Conservation (phyloP, 2,113 vertebrate species). For the Parus major region DNA sequence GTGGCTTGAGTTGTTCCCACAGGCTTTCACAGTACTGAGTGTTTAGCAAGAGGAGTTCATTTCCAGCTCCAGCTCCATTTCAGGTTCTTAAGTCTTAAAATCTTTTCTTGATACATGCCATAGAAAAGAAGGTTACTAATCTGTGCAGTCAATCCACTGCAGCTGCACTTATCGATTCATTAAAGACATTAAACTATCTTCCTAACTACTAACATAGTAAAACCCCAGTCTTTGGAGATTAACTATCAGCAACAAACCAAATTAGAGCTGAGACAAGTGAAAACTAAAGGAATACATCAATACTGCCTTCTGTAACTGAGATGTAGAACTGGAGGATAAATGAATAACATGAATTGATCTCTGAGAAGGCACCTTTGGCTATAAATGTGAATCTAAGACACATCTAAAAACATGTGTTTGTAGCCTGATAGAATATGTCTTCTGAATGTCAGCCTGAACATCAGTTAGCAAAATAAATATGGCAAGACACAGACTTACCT, state of each 20-base stretch:
- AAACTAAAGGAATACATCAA: neutral
- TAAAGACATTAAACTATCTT: slow-evolving; percentile 24
- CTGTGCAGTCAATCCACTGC: neutral
- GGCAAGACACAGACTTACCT: neutral
- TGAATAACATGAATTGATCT: neutral
- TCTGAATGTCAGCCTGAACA: neutral
- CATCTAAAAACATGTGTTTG: neutral
- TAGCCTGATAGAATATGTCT: neutral
- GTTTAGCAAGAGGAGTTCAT: neutral
- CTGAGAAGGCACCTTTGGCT: neutral
- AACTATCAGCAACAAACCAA: neutral
- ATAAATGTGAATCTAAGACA: neutral
- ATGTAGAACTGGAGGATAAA: neutral
- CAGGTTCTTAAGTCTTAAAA: slow-evolving; percentile 1
- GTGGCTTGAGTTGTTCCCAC: neutral
- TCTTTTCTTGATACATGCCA: neutral
- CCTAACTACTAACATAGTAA: neutral
- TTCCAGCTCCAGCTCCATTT: neutral
- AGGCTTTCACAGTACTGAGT: neutral
- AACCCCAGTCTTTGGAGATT: neutral
- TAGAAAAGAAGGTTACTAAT: neutral
- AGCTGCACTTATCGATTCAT: slow-evolving; percentile 3
- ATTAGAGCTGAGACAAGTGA: neutral
- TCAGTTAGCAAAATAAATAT: neutral
- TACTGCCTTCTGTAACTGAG: neutral